Conservation (phyloP, 2,113 vertebrate species). For the Aegithalos caudatus region DNA sequence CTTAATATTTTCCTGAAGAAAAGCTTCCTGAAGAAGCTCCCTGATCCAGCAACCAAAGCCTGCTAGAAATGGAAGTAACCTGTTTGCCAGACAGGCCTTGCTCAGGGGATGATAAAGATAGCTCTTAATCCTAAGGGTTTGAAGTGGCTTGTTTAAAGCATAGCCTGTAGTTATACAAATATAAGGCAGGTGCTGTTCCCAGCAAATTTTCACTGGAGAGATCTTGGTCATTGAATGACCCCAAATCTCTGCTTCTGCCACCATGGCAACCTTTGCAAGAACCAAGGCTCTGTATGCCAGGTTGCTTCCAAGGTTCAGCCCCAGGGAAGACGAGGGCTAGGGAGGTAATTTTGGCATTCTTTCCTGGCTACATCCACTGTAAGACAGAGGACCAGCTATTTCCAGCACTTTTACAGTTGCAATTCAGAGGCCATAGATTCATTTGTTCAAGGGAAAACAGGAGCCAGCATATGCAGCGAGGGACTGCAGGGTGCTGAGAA, state of each 20-base stretch:
- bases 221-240: not conserved
- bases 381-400: not conserved
- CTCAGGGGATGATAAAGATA: not conserved
- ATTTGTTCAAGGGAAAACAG: not conserved
- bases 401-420: not conserved
- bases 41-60: not conserved
- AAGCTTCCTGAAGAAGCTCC: too few species aligned
- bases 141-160: conserved; percentile 23
- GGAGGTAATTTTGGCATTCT: not conserved
- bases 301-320: not conserved
- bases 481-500: not conserved
- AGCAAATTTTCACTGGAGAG: not conserved
- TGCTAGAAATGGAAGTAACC: not conserved
- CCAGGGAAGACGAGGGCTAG: not conserved
- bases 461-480: not conserved
- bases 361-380: not conserved
- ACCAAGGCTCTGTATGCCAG: not conserved
- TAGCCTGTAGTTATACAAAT: not conserved
- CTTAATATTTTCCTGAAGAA: not conserved
- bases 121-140: not conserved
- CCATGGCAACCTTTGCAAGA: not conserved
- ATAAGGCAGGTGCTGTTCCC: not conserved
- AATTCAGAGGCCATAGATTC: not conserved
- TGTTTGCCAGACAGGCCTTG: not conserved
- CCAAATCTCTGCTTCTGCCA: not conserved